A percentile compares a stretch with the other conserved stretches of the same genome.
phyloP scores from a whole-genome alignment of 2,113 vertebrate genomes.

The Embiotoca jacksoni region DNA sequence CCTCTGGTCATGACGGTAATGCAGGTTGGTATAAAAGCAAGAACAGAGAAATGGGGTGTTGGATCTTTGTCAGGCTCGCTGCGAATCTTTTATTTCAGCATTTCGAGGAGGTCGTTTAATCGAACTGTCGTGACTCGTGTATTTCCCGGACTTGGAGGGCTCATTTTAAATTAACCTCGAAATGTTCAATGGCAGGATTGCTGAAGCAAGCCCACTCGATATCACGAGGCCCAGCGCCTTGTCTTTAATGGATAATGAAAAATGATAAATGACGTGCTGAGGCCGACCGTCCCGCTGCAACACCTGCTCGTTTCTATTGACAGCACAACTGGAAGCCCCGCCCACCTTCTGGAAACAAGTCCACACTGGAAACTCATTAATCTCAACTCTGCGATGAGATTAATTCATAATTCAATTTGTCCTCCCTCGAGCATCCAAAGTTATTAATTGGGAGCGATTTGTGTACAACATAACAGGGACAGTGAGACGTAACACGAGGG shows the following conservation, averaged over 20 bases:
- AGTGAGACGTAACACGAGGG: background rate
- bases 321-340: conserved; percentile 1
- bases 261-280: conserved; percentile 64
- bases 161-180: conserved; percentile 78
- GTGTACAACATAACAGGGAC: background rate
- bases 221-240: conserved; percentile 63
- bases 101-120: conserved; percentile 64
- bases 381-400: background rate
- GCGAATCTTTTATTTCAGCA: conserved; percentile 41
- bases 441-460: conserved; percentile 27
- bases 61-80: conserved; percentile 2
- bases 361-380: conserved; percentile 14
- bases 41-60: conserved; percentile 12
- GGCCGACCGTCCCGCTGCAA: conserved; percentile 18
- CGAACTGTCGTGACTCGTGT: conserved; percentile 77
- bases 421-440: background rate
- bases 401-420: conserved; percentile 24
- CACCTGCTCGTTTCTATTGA: conserved; percentile 53
- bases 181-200: conserved; percentile 71
- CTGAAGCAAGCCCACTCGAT: conserved; percentile 76
- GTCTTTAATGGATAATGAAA: conserved; percentile 75
- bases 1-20: conserved; percentile 25
- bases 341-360: conserved; percentile 7
- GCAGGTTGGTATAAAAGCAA: background rate
- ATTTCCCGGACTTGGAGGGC: conserved; percentile 75